Base-by-base conservation (phyloP, 2,797 vertebrate species). In the Tinamus major region DNA sequence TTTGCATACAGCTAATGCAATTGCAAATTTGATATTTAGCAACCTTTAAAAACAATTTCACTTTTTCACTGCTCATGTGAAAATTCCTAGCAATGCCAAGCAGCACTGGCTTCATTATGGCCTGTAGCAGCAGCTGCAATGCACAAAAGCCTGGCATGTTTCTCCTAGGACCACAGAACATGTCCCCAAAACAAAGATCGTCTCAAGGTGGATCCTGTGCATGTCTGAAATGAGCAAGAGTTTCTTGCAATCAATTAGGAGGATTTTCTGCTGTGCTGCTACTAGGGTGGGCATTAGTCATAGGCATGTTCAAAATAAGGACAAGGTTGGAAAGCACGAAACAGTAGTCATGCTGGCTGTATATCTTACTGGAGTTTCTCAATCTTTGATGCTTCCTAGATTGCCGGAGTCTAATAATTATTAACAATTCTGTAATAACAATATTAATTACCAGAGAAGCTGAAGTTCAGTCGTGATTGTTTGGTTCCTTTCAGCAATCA, bases 401-500 rank as follows among this genome's bases (percentile, higher is more conserved):
- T 68, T 92, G 77, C 85, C 20, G 3, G 46, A 72, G 80, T 92
- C 91, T 91, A 96, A 86, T 49, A 68, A 46, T 87, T 84, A 65
- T 72, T 92, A 92, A 68, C 31, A 62, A 70, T 70, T 79, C 74
- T 72, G n/a, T 79, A 93, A 90, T 90, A 93, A 87, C 70, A 46
- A 62, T 92, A 94, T 93, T 88, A 91, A 96, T 96, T 94, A 89
- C 78, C 1, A 9, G 83, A 68, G 48, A 92, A 96, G 93, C 79
- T 1, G 13, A 95, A 95, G 92, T 64, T 87, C 67, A n/a, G 53
- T 46, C 7, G 2, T 81, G 82, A 77, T 20, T 87, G 79, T 95
- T 96, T 93, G 85, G 46, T 81, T 95, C 70, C 87, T 96, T 97
- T 96, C 64, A 90, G 91, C 85, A 92, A 91, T 96, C 64, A 68